Conservation (phyloP, 2,888 invertebrate species). For the Aphidius colemani region DNA sequence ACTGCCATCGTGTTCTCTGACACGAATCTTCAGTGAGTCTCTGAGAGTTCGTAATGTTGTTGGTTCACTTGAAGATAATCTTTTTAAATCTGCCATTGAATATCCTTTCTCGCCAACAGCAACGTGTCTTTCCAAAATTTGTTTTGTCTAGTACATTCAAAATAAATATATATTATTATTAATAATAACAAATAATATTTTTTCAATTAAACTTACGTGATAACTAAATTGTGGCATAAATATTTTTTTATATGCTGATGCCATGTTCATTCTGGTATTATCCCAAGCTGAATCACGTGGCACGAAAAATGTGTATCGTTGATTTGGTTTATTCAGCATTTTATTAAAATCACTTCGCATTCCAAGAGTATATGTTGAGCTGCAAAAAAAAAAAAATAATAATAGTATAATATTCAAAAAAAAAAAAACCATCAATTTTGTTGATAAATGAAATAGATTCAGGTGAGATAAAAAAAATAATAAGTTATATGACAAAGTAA, state of each 20-base stretch:
- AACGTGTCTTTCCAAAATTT: slow-evolving; percentile 86
- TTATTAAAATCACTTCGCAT: slow-evolving; percentile 77
- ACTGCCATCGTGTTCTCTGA: slow-evolving; percentile 79
- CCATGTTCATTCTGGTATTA: slow-evolving; percentile 73
- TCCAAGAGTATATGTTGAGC: slow-evolving; percentile 79
- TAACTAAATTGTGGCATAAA: slow-evolving; percentile 81
- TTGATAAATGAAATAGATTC: not conserved
- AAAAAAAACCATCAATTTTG: not conserved
- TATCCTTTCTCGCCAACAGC: slow-evolving; percentile 79
- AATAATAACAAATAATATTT: not conserved
- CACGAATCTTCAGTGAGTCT: slow-evolving; percentile 73
- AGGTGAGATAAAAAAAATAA: not conserved
- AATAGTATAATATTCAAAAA: slow-evolving; percentile 9
- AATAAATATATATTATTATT: slow-evolving; percentile 7
- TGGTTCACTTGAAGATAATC: slow-evolving; percentile 71
- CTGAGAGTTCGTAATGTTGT: slow-evolving; percentile 73
- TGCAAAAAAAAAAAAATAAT: slow-evolving; percentile 58
- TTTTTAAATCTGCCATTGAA: slow-evolving; percentile 78
- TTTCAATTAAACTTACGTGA: slow-evolving; percentile 66
- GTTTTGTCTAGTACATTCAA: slow-evolving; percentile 68
- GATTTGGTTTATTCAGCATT: slow-evolving; percentile 74
- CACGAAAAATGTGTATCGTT: slow-evolving; percentile 88
- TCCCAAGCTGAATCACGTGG: slow-evolving; percentile 91
- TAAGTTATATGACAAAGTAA: slow-evolving; percentile 16
- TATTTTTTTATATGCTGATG: slow-evolving; percentile 82